A percentile compares a stretch with the other conserved stretches of the same genome.
These are phyloP conservation scores for Hemibagrus guttatus DNA, from an alignment of 2,797 vertebrate genomes.

Conservation along the genomic window DNA sequence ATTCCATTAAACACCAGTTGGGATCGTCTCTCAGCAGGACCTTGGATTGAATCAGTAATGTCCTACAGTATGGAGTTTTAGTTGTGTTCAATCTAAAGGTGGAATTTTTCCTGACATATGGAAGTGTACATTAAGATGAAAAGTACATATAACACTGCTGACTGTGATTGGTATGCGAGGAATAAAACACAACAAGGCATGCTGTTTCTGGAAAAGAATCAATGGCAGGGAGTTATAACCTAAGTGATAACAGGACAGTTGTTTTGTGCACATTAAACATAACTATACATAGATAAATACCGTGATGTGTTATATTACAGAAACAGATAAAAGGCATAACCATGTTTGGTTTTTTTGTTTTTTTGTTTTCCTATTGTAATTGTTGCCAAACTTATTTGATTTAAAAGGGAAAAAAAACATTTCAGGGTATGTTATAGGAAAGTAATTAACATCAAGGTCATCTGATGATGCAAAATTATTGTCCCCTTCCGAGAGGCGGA, in stretches of 20 bases:
- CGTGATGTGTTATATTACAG: background rate
- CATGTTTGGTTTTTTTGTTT: too few relatives aligned
- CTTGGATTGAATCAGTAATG: background rate
- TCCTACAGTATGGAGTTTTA: background rate
- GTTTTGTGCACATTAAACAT: background rate
- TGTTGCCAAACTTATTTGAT: too few relatives aligned
- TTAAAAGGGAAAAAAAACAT: too few relatives aligned
- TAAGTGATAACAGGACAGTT: too few relatives aligned
- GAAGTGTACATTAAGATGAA: background rate
- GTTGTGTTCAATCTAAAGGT: conserved; percentile 10
- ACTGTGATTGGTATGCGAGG: background rate
- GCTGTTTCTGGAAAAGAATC: background rate
- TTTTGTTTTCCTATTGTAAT: too few relatives aligned
- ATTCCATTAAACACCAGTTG: conserved; percentile 3
- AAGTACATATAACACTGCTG: background rate
- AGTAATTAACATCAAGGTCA: too few relatives aligned
- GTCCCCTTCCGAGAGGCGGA: too few relatives aligned
- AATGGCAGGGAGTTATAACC: too few relatives aligned
- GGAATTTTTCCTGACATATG: background rate
- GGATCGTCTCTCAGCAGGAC: background rate
- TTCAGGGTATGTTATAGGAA: too few relatives aligned
- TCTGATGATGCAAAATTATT: too few relatives aligned
- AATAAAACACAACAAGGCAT: background rate
- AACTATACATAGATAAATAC: background rate
- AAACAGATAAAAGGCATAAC: too few relatives aligned